Percentiles rank a stretch among this genome's conserved stretches.
These are phyloP conservation scores for Tethya wilhelma DNA, from an alignment of 37 sponge, comb jelly and placozoan species.

Conservation along the genomic window DNA sequence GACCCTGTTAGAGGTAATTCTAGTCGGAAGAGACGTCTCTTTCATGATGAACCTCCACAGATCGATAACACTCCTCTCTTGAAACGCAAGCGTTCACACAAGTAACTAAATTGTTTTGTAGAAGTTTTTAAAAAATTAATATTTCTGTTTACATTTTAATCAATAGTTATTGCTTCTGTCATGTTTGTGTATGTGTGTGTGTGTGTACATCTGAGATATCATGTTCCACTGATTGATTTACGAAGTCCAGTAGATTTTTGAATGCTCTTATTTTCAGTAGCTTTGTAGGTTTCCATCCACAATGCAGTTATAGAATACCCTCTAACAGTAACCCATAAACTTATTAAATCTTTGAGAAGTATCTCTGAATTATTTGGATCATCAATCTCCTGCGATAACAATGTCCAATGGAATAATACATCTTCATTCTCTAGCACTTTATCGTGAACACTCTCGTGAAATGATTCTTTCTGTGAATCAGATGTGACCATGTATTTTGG, in stretches of 20 bases:
- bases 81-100: constrained; percentile 1
- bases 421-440: constrained; percentile 8
- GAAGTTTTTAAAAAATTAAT: not conserved
- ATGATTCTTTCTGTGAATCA: too few relatives aligned
- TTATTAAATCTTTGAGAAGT: constrained; percentile 25
- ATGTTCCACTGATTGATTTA: constrained; percentile 11
- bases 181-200: not conserved
- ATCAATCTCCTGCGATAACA: constrained; percentile 24
- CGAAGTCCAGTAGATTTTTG: constrained; percentile 2
- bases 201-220: too few relatives aligned
- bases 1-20: constrained; percentile 31
- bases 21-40: constrained; percentile 8
- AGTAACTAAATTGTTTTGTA: too few relatives aligned
- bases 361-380: not conserved
- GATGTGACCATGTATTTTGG: too few relatives aligned
- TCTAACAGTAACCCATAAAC: constrained; percentile 33
- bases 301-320: constrained; percentile 12
- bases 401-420: constrained; percentile 19
- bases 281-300: constrained; percentile 31
- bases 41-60: not conserved
- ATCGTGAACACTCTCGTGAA: too few relatives aligned
- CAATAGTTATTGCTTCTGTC: not conserved
- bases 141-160: not conserved
- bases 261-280: not conserved
- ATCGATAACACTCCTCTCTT: constrained; percentile 15